Percentiles rank a stretch among this genome's conserved stretches.
phyloP scores from a whole-genome alignment of 2,888 invertebrate genomes.

The Deilephila elpenor region DNA sequence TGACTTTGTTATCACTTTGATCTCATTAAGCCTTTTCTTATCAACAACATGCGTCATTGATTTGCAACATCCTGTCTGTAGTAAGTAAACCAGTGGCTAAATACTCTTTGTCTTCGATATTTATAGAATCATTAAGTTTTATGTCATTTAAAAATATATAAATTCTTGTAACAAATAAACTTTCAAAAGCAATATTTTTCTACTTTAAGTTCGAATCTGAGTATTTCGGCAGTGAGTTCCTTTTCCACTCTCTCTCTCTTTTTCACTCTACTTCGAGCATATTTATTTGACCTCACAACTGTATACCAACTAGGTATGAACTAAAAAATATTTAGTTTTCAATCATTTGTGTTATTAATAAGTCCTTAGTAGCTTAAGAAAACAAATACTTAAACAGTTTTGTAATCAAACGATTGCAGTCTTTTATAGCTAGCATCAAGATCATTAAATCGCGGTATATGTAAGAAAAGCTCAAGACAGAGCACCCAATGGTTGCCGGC shows the following conservation, averaged over 20 bases:
- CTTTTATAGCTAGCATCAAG: constrained; percentile 54
- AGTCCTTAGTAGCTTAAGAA: too few relatives aligned
- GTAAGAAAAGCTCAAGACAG: constrained; percentile 58
- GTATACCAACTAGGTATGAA: too few relatives aligned
- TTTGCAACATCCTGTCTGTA: not conserved
- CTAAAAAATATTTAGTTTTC: too few relatives aligned
- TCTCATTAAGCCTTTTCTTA: not conserved
- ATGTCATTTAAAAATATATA: not conserved
- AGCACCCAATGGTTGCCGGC: constrained; percentile 58
- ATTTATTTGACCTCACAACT: too few relatives aligned
- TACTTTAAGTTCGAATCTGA: too few relatives aligned
- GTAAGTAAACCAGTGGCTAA: not conserved
- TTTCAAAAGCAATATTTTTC: too few relatives aligned
- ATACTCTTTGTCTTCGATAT: not conserved
- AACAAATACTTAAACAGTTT: not conserved
- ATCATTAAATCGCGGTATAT: constrained; percentile 40
- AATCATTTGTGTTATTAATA: too few relatives aligned
- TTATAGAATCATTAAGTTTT: not conserved
- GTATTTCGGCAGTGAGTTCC: too few relatives aligned
- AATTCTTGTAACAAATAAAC: too few relatives aligned
- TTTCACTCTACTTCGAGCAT: too few relatives aligned
- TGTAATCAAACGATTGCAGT: not conserved
- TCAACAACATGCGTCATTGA: constrained; percentile 6
- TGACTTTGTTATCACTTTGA: not conserved
- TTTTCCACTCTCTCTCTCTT: too few relatives aligned